Conservation (phyloP, 1,140 invertebrate species). For the Schlechtendalia chinensis region DNA sequence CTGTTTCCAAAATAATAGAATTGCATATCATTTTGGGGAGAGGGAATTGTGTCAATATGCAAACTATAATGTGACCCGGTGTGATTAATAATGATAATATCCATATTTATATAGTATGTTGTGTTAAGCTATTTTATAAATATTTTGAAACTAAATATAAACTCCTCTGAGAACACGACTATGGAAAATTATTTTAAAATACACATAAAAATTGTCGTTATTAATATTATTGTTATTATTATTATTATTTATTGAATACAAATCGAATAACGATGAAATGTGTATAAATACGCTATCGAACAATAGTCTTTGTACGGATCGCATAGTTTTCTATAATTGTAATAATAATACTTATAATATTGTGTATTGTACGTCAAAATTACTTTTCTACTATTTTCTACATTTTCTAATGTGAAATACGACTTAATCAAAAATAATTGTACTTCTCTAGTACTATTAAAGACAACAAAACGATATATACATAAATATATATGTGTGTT, state of each 20-base stretch:
- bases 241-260: conserved; percentile 17
- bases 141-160: neutral
- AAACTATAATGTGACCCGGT: neutral
- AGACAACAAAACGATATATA: neutral
- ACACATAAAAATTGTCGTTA: neutral
- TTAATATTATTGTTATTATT: conserved; percentile 23
- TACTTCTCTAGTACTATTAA: neutral
- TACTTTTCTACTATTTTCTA: conserved; percentile 30
- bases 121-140: neutral
- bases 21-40: conserved; percentile 12
- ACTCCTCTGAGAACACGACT: neutral
- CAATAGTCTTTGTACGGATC: neutral
- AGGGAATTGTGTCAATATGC: neutral
- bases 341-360: conserved; percentile 13
- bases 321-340: conserved; percentile 2
- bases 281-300: neutral
- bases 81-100: neutral
- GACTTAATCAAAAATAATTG: conserved; percentile 4
- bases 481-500: neutral
- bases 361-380: neutral
- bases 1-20: conserved; percentile 2
- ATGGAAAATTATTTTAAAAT: neutral
- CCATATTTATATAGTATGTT: neutral
- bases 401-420: conserved; percentile 1
- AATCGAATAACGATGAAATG: neutral